phyloP scores from a whole-genome alignment of 2,888 invertebrate genomes.

The Chouioia cunea region DNA sequence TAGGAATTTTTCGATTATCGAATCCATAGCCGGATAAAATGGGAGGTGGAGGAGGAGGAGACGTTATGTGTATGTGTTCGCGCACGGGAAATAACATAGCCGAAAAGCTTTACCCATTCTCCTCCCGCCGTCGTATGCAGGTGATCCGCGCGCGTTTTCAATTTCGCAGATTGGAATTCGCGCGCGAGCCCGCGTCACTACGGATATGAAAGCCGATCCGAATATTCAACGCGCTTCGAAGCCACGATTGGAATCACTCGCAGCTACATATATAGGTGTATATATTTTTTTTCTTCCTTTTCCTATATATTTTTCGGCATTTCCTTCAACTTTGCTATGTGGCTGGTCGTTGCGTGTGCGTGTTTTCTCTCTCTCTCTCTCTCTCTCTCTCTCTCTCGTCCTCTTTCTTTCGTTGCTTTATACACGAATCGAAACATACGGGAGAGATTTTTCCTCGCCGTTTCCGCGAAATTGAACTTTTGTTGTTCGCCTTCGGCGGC shows the following conservation, averaged over 20 bases:
- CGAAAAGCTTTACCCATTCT: constrained; percentile 16
- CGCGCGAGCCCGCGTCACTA: constrained; percentile 12
- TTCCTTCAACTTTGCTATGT: constrained; percentile 18
- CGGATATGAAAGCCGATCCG: constrained; percentile 39
- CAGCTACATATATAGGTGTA: neutral
- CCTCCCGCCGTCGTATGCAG: neutral
- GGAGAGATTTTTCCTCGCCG: constrained; percentile 57
- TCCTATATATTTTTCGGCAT: constrained; percentile 24
- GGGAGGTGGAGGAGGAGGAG: neutral
- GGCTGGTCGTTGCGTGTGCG: constrained; percentile 3
- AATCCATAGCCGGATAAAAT: constrained; percentile 1
- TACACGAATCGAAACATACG: constrained; percentile 46
- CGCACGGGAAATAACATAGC: constrained; percentile 30
- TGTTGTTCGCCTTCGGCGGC: constrained; percentile 55
- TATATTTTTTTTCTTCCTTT: neutral
- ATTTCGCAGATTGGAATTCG: constrained; percentile 48
- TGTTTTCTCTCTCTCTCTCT: constrained; percentile 18
- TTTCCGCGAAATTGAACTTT: constrained; percentile 64
- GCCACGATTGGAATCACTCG: constrained; percentile 39
- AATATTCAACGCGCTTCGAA: constrained; percentile 40
- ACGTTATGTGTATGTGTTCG: neutral
- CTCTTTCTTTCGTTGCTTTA: constrained; percentile 7
- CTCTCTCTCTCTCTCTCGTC: neutral
- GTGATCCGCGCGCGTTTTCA: constrained; percentile 37
- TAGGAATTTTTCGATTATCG: constrained; percentile 39